phyloP scores from a whole-genome alignment of 2,888 invertebrate genomes.

The Zaprionus obscuricornis region DNA sequence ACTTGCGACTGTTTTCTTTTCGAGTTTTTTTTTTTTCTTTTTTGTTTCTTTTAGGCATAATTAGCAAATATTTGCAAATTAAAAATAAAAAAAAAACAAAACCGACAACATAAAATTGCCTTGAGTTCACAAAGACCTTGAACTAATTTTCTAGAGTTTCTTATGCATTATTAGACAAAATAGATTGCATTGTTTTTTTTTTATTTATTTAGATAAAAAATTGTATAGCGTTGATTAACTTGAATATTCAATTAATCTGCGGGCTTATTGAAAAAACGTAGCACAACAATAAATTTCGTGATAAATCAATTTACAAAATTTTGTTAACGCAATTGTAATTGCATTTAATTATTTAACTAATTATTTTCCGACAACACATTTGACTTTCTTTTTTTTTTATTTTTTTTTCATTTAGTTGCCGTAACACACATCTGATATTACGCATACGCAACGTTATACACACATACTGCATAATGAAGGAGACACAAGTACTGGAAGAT shows the following conservation, averaged over 20 bases:
- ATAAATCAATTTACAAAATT: not conserved
- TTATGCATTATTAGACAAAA: conserved; percentile 26
- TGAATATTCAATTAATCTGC: conserved; percentile 10
- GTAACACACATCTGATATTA: conserved; percentile 5
- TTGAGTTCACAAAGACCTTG: conserved; percentile 63
- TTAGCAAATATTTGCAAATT: conserved; percentile 76
- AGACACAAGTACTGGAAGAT: conserved; percentile 52
- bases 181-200: too few relatives aligned
- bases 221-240: conserved; percentile 26
- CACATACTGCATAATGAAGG: conserved; percentile 62
- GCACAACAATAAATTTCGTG: conserved; percentile 1
- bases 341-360: too few relatives aligned
- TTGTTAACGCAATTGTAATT: too few relatives aligned
- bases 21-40: conserved; percentile 4
- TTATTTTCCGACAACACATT: too few relatives aligned
- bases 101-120: conserved; percentile 34
- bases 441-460: conserved; percentile 31
- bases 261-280: too few relatives aligned
- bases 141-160: conserved; percentile 43
- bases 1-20: conserved; percentile 30
- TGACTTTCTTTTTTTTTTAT: too few relatives aligned
- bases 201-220: conserved; percentile 18
- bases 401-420: not conserved
- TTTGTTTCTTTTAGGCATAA: conserved; percentile 39
- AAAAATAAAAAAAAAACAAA: too few relatives aligned